phyloP scores from a whole-genome alignment of 2,888 invertebrate species.

The Stenolophus ochropezus region DNA sequence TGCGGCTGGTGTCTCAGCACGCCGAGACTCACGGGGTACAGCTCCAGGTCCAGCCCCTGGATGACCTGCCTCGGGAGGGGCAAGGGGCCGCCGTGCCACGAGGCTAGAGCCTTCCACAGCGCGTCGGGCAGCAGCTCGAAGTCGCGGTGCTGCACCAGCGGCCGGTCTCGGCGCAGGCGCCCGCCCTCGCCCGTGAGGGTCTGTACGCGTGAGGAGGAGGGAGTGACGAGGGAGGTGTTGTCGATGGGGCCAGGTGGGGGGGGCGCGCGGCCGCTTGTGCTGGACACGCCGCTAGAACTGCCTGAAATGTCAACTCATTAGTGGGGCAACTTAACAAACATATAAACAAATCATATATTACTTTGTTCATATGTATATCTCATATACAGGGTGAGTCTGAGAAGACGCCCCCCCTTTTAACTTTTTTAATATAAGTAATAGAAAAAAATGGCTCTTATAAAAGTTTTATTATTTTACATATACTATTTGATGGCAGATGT shows the following conservation, averaged over 20 bases:
- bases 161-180: constrained; percentile 16
- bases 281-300: constrained; percentile 78
- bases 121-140: constrained; percentile 91
- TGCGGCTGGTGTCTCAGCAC: constrained; percentile 82
- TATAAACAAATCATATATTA: constrained; percentile 78
- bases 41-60: constrained; percentile 89
- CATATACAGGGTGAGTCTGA: too few species aligned
- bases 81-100: constrained; percentile 86
- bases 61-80: constrained; percentile 90
- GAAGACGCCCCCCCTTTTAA: too few species aligned
- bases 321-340: constrained; percentile 74
- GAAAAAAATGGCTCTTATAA: too few species aligned
- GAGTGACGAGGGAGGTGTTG: constrained; percentile 82
- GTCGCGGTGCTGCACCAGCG: constrained; percentile 75
- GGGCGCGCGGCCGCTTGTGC: constrained; percentile 67
- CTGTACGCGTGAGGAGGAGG: constrained; percentile 71
- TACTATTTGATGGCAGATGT: too few species aligned
- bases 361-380: too few species aligned
- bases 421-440: too few species aligned
- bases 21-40: constrained; percentile 87
- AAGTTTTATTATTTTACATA: too few species aligned
- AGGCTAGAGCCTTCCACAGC: constrained; percentile 89
- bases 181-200: constrained; percentile 90
- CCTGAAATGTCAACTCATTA: neutral
- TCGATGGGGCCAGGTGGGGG: constrained; percentile 83